Evolutionary conservation across 2,797 vertebrate species (phyloP), one percentile per base, ranked within the genome.

Genomic region (Gymnoscopelus braueri): DNA sequence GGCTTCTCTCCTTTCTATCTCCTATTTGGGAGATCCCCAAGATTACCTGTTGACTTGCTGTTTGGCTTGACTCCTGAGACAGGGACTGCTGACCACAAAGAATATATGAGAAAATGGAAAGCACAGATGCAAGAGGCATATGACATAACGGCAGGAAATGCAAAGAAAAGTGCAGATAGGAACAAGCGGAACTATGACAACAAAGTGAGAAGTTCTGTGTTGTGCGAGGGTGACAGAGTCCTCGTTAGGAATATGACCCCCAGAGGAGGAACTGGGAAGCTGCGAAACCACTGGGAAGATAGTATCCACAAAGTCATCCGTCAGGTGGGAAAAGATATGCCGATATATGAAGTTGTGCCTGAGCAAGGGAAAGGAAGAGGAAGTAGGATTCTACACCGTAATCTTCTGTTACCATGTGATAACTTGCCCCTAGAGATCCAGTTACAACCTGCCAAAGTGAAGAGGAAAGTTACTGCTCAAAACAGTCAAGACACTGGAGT

Each of bases 321-420:
- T 10, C 23, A 26, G 23, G 54, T 39, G 5, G 24, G 39, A 10
- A 32, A 59, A 19, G 51, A 47, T 2, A 8, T 26, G 0, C 44
- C 26, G 0, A n/a, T 64, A 9, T 69, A 69, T 26, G 67, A 62
- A 15, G 35, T 69, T 4, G 44, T 26, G 26, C 69, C 61, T 2
- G 61, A 71, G 51, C 54, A 59, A 3, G 61, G 61, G 12, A 64
- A 32, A 2, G 69, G 61, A 55, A 71, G 69, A 59, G 57, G 51
- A 8, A 57, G 29, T 1, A 10, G 29, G 7, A 14, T 71, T 10
- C 53, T 65, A 0, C 48, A 71, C 11, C 48, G 32, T 1, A 59
- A 53, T 3, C 48, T 71, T 10, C 29, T 71, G 4, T 2, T 71
- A 3, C 15, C 61, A 5, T 71, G 62, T 11, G 29, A 65, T 2